Evolutionary conservation across 2,113 vertebrate species (phyloP).

Genomic region (Amphilophus citrinellus): DNA sequence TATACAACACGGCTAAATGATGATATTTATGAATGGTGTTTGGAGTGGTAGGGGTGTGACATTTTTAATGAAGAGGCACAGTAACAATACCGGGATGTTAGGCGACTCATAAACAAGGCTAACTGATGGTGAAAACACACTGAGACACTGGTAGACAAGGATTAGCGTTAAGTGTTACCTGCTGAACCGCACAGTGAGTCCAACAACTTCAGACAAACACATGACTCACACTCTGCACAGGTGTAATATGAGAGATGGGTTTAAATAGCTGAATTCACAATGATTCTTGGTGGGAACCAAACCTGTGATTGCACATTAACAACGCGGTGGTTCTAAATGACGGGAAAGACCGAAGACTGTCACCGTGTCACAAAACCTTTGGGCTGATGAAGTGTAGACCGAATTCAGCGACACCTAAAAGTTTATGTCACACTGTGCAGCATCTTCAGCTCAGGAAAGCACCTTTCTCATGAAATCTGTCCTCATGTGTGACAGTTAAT

Average conservation of each 20-base stretch:
- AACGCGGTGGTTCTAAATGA: neutral
- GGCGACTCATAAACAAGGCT: neutral
- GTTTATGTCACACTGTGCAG: neutral
- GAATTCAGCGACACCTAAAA: too few species aligned
- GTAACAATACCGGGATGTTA: neutral
- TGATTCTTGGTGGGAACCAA: neutral
- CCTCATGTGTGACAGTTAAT: neutral
- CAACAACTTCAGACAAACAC: neutral
- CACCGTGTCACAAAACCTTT: neutral
- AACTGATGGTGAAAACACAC: neutral
- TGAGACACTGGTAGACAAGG: neutral
- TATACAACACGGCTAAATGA: neutral
- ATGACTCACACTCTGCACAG: neutral
- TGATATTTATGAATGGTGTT: neutral
- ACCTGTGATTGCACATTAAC: neutral
- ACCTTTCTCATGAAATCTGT: neutral
- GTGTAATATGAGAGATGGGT: neutral
- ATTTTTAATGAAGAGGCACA: rapidly evolving
- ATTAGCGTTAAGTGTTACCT: neutral
- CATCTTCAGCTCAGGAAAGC: neutral
- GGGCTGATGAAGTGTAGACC: neutral
- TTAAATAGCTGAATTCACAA: neutral
- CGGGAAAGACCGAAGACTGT: neutral
- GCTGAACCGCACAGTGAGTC: neutral
- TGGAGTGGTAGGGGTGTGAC: neutral